Base-by-base conservation (phyloP, 2,888 invertebrate species). In the Ectropis crepuscularia region DNA sequence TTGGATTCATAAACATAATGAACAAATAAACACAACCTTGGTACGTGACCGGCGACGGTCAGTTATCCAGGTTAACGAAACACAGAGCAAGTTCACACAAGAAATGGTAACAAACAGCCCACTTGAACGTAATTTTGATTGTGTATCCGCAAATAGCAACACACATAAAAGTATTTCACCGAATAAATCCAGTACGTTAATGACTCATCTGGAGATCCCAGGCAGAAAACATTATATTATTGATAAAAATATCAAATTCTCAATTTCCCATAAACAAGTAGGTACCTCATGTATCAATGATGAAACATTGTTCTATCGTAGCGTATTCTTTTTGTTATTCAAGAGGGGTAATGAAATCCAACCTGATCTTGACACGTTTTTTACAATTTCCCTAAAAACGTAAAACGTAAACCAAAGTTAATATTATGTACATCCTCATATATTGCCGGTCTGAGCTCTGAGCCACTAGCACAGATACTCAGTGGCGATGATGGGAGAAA, bases 241-340 rank as follows among this genome's bases (percentile, higher is more conserved):
- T 62, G 70, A 54, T 64, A 71, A 63, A 68, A 62, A 59, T 59
- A 67, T 71, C 65, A 54, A 67, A 69, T 73, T 71, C 58, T 72
- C 43, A 62, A 61, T 69, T 70, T 69, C 67, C 59, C 59, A 71
- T 78, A 77, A 80, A 80, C 71, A 74, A 75, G 68, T n/a, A n/a
- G n/a, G n/a, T n/a, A 75, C 16, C 1, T 4, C 16, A 74, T n/a
- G n/a, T n/a, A 76, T 73, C 75, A 79, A 79, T 76, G n/a, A 69
- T 74, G 64, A 61, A 65, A 65, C 65, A 61, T 61, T 63, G 53
- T 55, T 62, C 57, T 62, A 61, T 63, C 46, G 39, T 38, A 6
- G 0, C 16, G 42, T 8, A 12, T 28, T 7, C 0, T 16, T 46
- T 46, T 28, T 4, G 11, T 46, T 6, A 46, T 28, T 28, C 16